Evolutionary conservation across 2,113 vertebrate genomes (phyloP).

Genomic region (Forbesichthys papilliferus): DNA sequence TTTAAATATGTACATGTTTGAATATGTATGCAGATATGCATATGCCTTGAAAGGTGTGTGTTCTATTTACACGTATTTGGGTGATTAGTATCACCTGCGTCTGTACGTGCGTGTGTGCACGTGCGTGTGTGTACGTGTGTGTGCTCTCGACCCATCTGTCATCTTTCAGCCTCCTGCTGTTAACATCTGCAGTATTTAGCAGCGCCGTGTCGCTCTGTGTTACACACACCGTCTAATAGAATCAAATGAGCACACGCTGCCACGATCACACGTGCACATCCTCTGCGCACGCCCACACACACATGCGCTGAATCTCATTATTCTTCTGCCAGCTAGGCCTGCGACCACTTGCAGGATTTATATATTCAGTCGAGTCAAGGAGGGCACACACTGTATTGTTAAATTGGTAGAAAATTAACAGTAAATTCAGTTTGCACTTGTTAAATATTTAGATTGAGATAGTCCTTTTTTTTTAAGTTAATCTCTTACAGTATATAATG

Average conservation of each 20-base stretch:
- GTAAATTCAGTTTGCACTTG: too few species aligned
- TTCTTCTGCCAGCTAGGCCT: neutral
- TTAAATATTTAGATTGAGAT: too few species aligned
- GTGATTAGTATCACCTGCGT: neutral
- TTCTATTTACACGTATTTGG: slow-evolving; percentile 27
- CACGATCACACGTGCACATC: slow-evolving; percentile 31
- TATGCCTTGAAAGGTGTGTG: neutral
- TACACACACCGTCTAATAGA: slow-evolving; percentile 56
- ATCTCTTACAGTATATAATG: too few species aligned
- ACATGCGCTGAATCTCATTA: slow-evolving; percentile 14
- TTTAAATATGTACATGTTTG: neutral
- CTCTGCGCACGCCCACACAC: slow-evolving; percentile 18
- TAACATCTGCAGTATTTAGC: slow-evolving; percentile 86
- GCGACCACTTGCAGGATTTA: too few species aligned
- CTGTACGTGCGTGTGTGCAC: slow-evolving; percentile 15
- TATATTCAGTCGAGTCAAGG: too few species aligned
- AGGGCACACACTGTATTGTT: too few species aligned
- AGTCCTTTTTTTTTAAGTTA: too few species aligned
- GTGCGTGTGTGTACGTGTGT: slow-evolving; percentile 29
- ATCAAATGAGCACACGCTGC: slow-evolving; percentile 52
- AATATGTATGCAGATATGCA: neutral
- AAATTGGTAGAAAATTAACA: too few species aligned
- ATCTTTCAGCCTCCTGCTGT: slow-evolving; percentile 86
- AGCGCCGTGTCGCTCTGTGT: slow-evolving; percentile 46
- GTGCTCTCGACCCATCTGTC: slow-evolving; percentile 82